These are phyloP conservation scores for Dasyornis broadbenti DNA, from an alignment of 2,113 vertebrate genomes.

Conservation along the genomic window DNA sequence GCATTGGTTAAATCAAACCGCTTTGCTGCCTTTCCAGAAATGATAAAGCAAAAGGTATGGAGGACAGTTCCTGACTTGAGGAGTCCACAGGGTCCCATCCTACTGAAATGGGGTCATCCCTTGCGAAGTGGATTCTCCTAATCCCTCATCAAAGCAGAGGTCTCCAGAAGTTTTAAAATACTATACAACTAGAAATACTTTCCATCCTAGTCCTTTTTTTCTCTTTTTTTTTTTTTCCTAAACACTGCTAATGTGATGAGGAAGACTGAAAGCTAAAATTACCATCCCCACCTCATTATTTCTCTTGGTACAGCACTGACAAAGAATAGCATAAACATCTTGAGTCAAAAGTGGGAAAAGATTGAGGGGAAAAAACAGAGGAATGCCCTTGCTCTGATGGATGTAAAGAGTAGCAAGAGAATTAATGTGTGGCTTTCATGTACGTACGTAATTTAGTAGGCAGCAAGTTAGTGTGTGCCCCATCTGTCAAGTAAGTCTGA, in stretches of 20 bases:
- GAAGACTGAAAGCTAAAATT: background rate
- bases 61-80: background rate
- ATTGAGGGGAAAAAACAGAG: background rate
- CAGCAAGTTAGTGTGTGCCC: background rate
- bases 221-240: accelerated
- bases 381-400: background rate
- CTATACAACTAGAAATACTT: background rate
- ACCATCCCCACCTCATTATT: background rate
- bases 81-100: background rate
- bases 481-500: background rate
- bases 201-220: background rate
- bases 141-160: background rate
- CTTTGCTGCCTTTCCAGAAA: background rate
- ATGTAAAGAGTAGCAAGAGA: background rate
- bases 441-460: background rate
- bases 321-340: background rate
- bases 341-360: background rate
- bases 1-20: background rate
- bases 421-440: background rate
- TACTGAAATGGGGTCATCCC: background rate
- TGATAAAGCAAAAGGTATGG: background rate
- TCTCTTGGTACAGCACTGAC: background rate
- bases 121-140: background rate
- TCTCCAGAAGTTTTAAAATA: background rate
- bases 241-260: background rate